Evolutionary conservation across 2,113 vertebrate genomes (phyloP).

Genomic region (Brachyhypopomus gauderio): DNA sequence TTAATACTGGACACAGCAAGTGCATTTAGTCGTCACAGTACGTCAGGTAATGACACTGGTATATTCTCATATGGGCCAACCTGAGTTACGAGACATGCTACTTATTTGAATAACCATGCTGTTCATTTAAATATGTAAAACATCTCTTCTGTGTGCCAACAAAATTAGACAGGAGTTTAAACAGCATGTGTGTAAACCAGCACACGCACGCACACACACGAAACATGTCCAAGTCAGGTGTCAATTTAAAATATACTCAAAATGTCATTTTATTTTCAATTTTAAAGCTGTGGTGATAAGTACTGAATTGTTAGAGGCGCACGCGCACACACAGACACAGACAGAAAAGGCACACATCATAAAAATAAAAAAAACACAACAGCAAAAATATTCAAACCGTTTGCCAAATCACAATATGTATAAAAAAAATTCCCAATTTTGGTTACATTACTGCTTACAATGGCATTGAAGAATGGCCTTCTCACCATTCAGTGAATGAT

Average conservation of each 20-base stretch:
- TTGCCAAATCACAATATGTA: conserved; percentile 9
- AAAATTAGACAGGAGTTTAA: too few relatives aligned
- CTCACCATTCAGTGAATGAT: neutral
- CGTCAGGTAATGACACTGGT: too few relatives aligned
- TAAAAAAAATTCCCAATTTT: conserved; percentile 2
- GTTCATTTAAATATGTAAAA: too few relatives aligned
- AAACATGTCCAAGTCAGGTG: neutral
- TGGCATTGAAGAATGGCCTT: conserved; percentile 9
- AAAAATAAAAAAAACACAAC: conserved; percentile 27
- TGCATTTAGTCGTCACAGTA: too few relatives aligned
- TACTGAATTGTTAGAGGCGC: conserved; percentile 50
- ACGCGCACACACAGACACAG: conserved; percentile 18
- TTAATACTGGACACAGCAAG: too few relatives aligned
- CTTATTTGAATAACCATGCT: too few relatives aligned
- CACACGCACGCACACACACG: neutral
- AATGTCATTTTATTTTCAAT: conserved; percentile 51
- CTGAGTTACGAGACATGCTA: too few relatives aligned
- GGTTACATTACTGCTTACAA: conserved; percentile 39
- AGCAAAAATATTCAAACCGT: conserved; percentile 17
- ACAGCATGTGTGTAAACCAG: too few relatives aligned
- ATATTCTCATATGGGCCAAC: too few relatives aligned
- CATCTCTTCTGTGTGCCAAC: too few relatives aligned
- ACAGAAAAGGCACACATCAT: conserved; percentile 24
- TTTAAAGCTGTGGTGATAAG: conserved; percentile 52
- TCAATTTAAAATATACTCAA: conserved; percentile 40